Evolutionary conservation across 1,140 invertebrate species (phyloP), one percentile per base, ranked within the genome.

Genomic region (Aphidius ervi): DNA sequence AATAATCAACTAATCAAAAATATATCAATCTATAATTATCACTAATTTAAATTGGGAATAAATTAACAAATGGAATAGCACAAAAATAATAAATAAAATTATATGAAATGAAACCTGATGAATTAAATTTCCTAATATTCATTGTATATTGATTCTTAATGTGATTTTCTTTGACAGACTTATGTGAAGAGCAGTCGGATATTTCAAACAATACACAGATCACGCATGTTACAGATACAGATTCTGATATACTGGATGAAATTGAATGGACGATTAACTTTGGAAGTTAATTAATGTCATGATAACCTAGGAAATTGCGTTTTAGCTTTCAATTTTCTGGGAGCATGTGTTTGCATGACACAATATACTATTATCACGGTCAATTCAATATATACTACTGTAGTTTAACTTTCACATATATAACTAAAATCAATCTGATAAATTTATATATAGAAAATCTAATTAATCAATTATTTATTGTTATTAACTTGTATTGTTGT

Each of bases 221-320:
- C 6, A 7, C 16, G n/a, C 42, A 23, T 43, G 23, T 50, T 10
- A 41, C 46, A 48, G 58, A 20, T 37, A 53, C n/a, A 9, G 47
- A n/a, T 10, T 50, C 7, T 4, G 41, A 59, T 59, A 53, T 41
- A 41, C 40, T 10, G 42, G 23, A 54, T 43, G 47, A 62, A 43
- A 61, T 60, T 61, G 52, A 31, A 62, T 43, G 58, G 53, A 8
- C 42, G 62, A 67, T 70, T 66, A 69, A 67, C 63, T 67, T 59
- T 64, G 63, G 62, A 68, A 64, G 62, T 63, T 67, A 71, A 72
- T 72, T 71, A 70, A 70, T 71, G 68, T 66, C 62, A 42, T 7
- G 39, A 39, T 20, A 42, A 48, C 37, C 23, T 42, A 8, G 9
- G 23, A 5, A 37, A 40, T 59, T 10, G 31, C 39, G 41, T 41